Evolutionary conservation across 2,797 vertebrate species (phyloP).

Genomic region (Gallinago nigripennis): DNA sequence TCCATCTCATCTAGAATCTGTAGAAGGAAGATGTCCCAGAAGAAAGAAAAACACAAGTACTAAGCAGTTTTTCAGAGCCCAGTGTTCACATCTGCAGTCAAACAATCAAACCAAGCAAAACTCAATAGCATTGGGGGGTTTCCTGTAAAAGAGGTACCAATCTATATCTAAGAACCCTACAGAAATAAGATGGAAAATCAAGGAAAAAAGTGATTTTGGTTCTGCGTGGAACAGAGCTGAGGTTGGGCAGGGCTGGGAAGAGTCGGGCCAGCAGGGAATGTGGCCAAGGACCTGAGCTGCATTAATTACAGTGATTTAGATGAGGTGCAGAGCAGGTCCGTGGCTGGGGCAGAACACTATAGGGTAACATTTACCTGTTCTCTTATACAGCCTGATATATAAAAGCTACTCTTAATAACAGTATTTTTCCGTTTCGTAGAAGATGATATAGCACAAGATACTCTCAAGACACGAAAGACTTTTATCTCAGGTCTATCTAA

Average conservation of each 20-base stretch:
- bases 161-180: neutral
- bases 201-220: neutral
- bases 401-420: too few relatives aligned
- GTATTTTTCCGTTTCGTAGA: neutral
- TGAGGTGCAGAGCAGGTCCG: rapidly evolving
- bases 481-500: neutral
- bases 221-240: neutral
- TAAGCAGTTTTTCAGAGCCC: neutral
- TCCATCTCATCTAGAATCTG: neutral
- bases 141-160: neutral
- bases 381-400: too few relatives aligned
- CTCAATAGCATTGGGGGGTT: neutral
- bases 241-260: neutral
- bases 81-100: neutral
- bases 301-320: rapidly evolving
- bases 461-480: neutral
- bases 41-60: rapidly evolving
- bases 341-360: rapidly evolving
- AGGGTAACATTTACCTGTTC: neutral
- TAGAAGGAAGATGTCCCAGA: neutral
- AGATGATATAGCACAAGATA: neutral
- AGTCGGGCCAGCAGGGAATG: neutral
- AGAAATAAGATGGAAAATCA: neutral
- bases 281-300: neutral
- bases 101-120: neutral